Evolutionary conservation across 2,888 invertebrate genomes (phyloP), one percentile per base, ranked within the genome.

Genomic region (Drepana falcataria): DNA sequence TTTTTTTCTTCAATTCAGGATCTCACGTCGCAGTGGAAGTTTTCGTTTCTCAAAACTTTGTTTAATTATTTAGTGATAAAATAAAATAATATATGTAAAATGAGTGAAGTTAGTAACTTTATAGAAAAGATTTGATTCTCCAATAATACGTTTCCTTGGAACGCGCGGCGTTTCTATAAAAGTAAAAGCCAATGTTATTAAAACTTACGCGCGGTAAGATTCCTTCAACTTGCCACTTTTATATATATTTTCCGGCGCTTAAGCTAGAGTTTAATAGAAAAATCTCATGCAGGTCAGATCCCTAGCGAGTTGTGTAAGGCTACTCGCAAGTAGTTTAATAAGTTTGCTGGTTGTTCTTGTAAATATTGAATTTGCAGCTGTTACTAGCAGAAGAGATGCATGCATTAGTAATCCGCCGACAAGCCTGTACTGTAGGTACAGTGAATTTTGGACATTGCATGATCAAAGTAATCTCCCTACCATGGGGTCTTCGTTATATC

Each of bases 101-200:
- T n/a, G n/a, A n/a, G n/a, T n/a, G n/a, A n/a, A 49, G 35, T 35
- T 35, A n/a, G 35, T 35, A 34, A 40, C 35, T 49, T 49, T n/a
- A 21, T 37, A 37, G 37, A 4, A 33, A 37, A 49, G 21, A 35
- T 37, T 21, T 21, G n/a, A 35, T 49, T 49, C 33, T 37, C 21
- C 37, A 40, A 49, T 49, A 49, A n/a, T n/a, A n/a, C n/a, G n/a
- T n/a, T 49, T 37, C 49, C 37, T 35, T 49, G 21, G 37, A n/a
- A n/a, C n/a, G n/a, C n/a, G n/a, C 4, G 35, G 37, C 33, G 21
- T 37, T 49, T 49, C 37, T 21, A 40, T 49, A 35, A 49, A 49
- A 49, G 49, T 49, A n/a, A 49, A 37, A 49, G n/a, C 49, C 49
- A 49, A 49, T 35, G 49, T 49, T 37, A 49, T 37, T 49, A 49